Evolutionary conservation across 2,797 vertebrate genomes (phyloP), one percentile per base, ranked within the genome.

Genomic region (Pithecia hirsuta): DNA sequence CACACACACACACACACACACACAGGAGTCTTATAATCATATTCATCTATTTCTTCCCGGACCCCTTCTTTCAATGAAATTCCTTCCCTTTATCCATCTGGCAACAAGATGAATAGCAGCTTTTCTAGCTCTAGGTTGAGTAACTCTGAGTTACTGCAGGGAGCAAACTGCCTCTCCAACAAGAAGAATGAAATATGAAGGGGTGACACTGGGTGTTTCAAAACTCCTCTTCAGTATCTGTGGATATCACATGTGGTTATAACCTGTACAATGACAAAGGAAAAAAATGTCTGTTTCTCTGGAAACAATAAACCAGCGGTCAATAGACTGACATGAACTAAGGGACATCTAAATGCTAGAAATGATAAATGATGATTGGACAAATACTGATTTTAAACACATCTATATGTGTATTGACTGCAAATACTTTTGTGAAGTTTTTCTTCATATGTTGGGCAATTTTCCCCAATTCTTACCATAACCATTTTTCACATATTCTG

Each of bases 121-220:
- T 89, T 93, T 88, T 72, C 48, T 4, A 28, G 20, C 57, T 82
- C 48, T 33, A 46, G 14, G 80, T 22, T 64, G 39, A 88, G 57
- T 86, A 52, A 64, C 39, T 91, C 12, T 87, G 87, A 97, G 52
- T 93, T 89, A 96, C 5, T 39, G 33, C 85, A 44, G 20, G 44
- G 55, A 89, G 61, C 39, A 92, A 88, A 95, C 91, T 26, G 85
- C 44, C 57, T 89, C 89, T 89, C 86, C 96, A 70, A 87, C 46
- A 93, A 80, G 52, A 82, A 91, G 88, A 93, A 93, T 76, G 67
- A 95, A 96, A 83, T 79, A 59, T 78, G 76, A 91, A 6, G 4
- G 82, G 72, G 28, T 85, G 74, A 88, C 50, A n/a, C 3, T 0
- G 13, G 78, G 59, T 67, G 15, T 86, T 72, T 93, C 83, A 1